A percentile compares a stretch with the other conserved stretches of the same genome.
These are phyloP conservation scores for Eurytemora carolleeae DNA, from an alignment of 1,140 invertebrate genomes.

Conservation along the genomic window DNA sequence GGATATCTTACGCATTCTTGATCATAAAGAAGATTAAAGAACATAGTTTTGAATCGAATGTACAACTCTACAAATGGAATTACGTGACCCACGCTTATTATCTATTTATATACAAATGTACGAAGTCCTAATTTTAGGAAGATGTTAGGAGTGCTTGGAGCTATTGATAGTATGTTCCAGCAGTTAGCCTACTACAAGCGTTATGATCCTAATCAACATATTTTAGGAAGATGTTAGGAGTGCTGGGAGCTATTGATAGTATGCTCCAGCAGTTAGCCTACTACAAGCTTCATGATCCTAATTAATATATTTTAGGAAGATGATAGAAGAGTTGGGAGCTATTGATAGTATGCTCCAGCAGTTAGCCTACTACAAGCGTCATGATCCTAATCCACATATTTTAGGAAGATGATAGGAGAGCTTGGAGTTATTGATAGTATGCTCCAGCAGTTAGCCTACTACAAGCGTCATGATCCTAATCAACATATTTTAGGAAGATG, in stretches of 20 bases:
- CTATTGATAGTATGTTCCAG: constrained; percentile 11
- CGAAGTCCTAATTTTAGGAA: too few relatives aligned
- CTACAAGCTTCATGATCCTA: constrained; percentile 24
- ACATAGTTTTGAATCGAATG: too few relatives aligned
- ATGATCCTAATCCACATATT: constrained; percentile 40
- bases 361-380: constrained; percentile 52
- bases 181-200: constrained; percentile 39
- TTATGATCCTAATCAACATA: constrained; percentile 6
- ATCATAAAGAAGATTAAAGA: too few relatives aligned
- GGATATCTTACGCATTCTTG: too few relatives aligned
- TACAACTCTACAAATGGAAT: too few relatives aligned
- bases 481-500: constrained; percentile 40
- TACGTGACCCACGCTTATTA: too few relatives aligned
- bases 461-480: constrained; percentile 20
- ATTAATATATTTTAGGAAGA: neutral
- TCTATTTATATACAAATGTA: too few relatives aligned
- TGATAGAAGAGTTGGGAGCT: too few relatives aligned
- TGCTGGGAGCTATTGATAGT: constrained; percentile 9
- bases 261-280: constrained; percentile 35
- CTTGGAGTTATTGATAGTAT: constrained; percentile 10
- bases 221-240: constrained; percentile 1
- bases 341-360: constrained; percentile 10
- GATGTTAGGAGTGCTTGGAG: neutral
- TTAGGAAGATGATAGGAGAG: too few relatives aligned
- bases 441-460: constrained; percentile 37